Conservation (phyloP, 1,140 invertebrate species). For the Neotoxoptera formosana region DNA sequence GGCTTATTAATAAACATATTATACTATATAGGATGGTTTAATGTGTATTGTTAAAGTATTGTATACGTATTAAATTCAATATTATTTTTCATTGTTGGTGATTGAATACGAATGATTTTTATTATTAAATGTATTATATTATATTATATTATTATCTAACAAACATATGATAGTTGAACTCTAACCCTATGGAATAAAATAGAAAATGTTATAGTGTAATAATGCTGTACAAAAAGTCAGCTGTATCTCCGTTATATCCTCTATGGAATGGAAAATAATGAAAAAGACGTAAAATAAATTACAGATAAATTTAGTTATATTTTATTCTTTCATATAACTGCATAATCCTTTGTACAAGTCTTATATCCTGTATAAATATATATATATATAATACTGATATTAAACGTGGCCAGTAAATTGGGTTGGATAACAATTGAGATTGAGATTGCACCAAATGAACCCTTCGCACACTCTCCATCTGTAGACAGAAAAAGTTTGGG, state of each 20-base stretch:
- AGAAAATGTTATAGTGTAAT: background rate
- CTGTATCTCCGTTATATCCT: background rate
- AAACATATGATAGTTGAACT: background rate
- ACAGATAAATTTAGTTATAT: conserved; percentile 19
- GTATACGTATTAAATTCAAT: background rate
- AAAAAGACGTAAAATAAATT: conserved; percentile 15
- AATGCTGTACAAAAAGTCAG: background rate
- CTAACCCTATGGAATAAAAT: background rate
- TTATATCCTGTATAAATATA: background rate
- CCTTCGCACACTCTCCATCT: conserved; percentile 23
- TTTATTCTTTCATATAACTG: conserved; percentile 2
- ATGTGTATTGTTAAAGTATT: background rate
- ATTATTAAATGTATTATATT: background rate
- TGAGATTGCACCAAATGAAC: conserved; percentile 43
- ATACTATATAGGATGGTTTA: background rate
- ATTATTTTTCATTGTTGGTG: background rate
- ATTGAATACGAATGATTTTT: background rate
- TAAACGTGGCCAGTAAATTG: conserved; percentile 31
- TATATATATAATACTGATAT: conserved; percentile 1
- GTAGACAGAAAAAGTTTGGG: conserved; percentile 38
- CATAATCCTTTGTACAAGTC: conserved; percentile 1
- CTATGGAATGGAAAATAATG: background rate
- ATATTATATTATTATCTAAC: background rate
- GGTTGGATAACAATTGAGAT: conserved; percentile 46
- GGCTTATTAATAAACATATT: background rate